Evolutionary conservation across 2,113 vertebrate species (phyloP), one percentile per base, ranked within the genome.

Genomic region (Dascyllus trimaculatus): DNA sequence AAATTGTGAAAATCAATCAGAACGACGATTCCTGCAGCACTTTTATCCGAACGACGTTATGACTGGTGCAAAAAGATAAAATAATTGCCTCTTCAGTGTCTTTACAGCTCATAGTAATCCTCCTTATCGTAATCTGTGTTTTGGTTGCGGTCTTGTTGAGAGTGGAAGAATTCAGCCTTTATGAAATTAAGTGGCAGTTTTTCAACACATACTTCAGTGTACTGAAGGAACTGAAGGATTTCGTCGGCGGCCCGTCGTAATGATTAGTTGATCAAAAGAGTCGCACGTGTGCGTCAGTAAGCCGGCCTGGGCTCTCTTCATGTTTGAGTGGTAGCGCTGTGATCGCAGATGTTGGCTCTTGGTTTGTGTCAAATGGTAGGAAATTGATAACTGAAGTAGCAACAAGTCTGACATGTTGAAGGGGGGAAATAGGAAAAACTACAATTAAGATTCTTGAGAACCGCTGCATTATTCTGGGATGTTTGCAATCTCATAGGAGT

Each of bases 221-320:
- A 21, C 35, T 59, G 48, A 21, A 54, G 54, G 81, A 65, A 14
- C 22, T n/a, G 5, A 24, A 48, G 71, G 56, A 17, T 80, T 76
- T 72, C 29, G 65, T 74, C 60, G 74, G 40, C 59, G 40, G 46
- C 67, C 40, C 17, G 11, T 82, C 68, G n/a, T 17, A 25, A 61
- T 52, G 64, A 73, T 54, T 22, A 63, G 61, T 15, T 43, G 67
- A 79, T 70, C 45, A 62, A 71, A 76, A 62, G 62, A 73, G 46
- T 7, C 25, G 54, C 15, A 3, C 59, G n/a, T 60, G 51, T 48
- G 66, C 54, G 18, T 26, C 73, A 67, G 52, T 32, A 15, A 59
- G 69, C 14, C 32, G 35, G 53, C 18, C 57, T 26, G 62, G 56
- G 26, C 62, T 64, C 54, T 46, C 59, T 24, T 60, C 32, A 11